Evolutionary conservation across 2,113 vertebrate species (phyloP), one percentile per base, ranked within the genome.

Genomic region (Leptocoma aspasia): DNA sequence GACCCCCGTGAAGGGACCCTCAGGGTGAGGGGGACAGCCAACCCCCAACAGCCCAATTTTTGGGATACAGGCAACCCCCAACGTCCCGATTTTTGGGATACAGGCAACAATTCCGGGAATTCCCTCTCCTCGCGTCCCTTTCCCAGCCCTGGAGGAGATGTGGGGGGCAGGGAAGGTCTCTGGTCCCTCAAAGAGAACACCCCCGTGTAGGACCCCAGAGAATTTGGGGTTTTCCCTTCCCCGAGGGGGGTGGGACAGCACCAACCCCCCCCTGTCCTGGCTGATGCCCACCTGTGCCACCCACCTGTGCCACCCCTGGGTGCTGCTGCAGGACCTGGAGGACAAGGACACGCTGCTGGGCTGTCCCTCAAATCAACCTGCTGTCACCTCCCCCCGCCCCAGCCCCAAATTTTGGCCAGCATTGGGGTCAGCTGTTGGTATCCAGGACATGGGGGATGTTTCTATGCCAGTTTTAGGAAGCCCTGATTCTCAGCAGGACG

Each of bases 61-160:
- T 33, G 17, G 4, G 47, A 3, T 2, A 42, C 42, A 5, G 11
- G 82, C 7, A 56, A 12, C 1, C n/a, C n/a, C 42, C 71, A 4
- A 0, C 6, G 0, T 6, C 42, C 9, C 42, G 0, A n/a, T 39
- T 17, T 63, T 63, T 33, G 17, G 4, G 47, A 3, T 2, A 42
- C 42, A 5, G 11, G 82, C 7, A 56, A 12, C 1, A 8, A 16
- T 5, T 10, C 39, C 6, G 35, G 59, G 24, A 7, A 5, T 17
- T 27, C 4, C 3, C 18, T 11, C 8, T 0, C 5, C 41, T 15
- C 7, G 4, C 2, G 22, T 4, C 42, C 35, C 33, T 26, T n/a
- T 21, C 61, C 56, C 37, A 9, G 10, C 21, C 2, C 19, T 7
- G 27, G 14, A 19, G 22, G 35, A 13, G 45, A 11, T 1, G 12